Evolutionary conservation across 1,140 invertebrate species (phyloP), one percentile per base, ranked within the genome.

Genomic region (Hyposmocoma kahamanoa): DNA sequence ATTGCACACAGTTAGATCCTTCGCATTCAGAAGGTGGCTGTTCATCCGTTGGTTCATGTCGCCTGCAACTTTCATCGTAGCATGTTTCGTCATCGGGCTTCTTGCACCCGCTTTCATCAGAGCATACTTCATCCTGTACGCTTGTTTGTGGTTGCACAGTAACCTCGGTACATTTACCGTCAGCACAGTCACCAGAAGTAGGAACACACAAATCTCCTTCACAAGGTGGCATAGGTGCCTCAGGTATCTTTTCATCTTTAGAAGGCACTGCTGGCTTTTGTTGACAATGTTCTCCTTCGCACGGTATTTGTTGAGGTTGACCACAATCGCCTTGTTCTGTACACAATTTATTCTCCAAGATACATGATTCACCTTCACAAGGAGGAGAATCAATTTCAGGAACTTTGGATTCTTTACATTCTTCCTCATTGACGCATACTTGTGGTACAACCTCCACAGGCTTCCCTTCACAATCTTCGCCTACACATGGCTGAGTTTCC

Each of bases 11-110:
- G 43, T 66, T 47, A 56, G 61, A 36, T 43, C 59, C 62, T 39
- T 45, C 52, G 55, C 73, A 74, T 56, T 61, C 50, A 19, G 43
- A 11, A 42, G 57, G 43, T 43, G 28, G 4, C 22, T 58, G 55
- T 42, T 41, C 43, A 34, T 67, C 52, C 41, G 39, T 1, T 17
- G 32, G 32, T 36, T 36, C 73, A 48, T 70, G 69, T 42, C 55
- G 60, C 56, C 55, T 59, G 53, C 81, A 84, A n/a, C 46, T 58
- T 55, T 72, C 70, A 22, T 63, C 74, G 18, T 15, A 49, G 53
- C 81, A 84, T 50, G 39, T 22, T 34, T 24, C 48, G 28, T 56
- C 42, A 39, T 36, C 32, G 15, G 32, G 32, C 2, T 49, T 49
- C 48, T 58, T 42, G 41, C 58, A 62, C 32, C 53, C 54, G 30